Conservation (phyloP, 2,797 vertebrate species). For the Pipistrellus kuhlii region DNA sequence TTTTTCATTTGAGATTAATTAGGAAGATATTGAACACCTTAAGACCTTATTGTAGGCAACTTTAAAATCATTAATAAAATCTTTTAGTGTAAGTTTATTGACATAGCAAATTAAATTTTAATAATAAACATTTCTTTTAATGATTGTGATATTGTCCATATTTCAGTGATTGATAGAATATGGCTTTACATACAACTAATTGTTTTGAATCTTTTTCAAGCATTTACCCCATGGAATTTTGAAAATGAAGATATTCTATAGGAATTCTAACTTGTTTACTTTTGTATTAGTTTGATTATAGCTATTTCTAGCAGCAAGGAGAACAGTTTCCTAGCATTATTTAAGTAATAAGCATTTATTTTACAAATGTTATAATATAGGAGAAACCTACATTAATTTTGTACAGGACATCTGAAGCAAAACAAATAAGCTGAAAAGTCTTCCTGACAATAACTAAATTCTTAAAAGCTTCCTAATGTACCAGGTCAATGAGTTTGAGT, state of each 20-base stretch:
- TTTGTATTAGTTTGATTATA: not conserved
- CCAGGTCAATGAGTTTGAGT: not conserved
- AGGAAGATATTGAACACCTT: not conserved
- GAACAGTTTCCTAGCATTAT: not conserved
- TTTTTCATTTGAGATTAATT: constrained; percentile 25
- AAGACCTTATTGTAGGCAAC: not conserved
- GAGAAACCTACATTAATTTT: not conserved
- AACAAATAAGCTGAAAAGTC: constrained; percentile 2
- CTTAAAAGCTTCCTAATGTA: not conserved
- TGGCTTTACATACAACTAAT: not conserved
- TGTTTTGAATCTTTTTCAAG: not conserved
- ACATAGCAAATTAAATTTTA: constrained; percentile 15
- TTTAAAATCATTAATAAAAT: not conserved
- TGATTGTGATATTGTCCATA: not conserved
- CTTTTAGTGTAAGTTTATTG: constrained; percentile 8
- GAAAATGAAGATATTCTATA: not conserved
- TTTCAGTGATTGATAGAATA: not conserved
- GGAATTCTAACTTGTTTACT: not conserved
- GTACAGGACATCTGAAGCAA: not conserved
- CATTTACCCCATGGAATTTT: not conserved
- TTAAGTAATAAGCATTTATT: constrained; percentile 42
- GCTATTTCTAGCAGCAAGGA: not conserved
- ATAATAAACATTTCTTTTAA: not conserved
- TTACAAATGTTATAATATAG: not conserved
- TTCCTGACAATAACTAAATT: not conserved